Conservation (phyloP, 2,113 vertebrate genomes). For the Varanus salvator region DNA sequence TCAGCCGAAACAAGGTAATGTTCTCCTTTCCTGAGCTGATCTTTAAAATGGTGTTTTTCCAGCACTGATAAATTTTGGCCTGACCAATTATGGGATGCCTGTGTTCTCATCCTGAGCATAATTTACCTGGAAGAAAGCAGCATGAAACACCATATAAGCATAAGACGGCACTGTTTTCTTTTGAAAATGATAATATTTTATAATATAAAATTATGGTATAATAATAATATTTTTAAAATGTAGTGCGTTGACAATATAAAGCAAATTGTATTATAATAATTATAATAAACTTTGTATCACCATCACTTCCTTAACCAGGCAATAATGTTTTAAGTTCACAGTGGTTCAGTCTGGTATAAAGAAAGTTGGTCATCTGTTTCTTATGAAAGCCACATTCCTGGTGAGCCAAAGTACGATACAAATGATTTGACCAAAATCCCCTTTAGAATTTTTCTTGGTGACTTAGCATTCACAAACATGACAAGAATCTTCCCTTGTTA, state of each 20-base stretch:
- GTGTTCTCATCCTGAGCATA: not conserved
- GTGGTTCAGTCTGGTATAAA: accelerated
- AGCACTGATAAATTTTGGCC: not conserved
- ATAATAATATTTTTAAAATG: no score
- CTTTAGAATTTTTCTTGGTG: not conserved
- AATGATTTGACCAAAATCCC: not conserved
- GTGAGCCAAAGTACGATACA: not conserved
- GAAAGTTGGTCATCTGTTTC: not conserved
- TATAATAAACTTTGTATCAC: not conserved
- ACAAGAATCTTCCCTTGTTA: not conserved
- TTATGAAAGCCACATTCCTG: not conserved
- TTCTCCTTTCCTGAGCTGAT: not conserved
- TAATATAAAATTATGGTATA: no score
- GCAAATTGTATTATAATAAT: no score
- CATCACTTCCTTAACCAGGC: not conserved
- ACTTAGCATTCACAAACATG: not conserved
- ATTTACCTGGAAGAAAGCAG: not conserved
- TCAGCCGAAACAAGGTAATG: constrained; percentile 40
- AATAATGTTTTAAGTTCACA: accelerated
- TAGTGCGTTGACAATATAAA: no score
- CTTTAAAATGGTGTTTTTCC: accelerated
- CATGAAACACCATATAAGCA: not conserved
- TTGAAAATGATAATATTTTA: no score
- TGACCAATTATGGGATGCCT: not conserved
- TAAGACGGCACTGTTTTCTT: not conserved